Percentiles rank a stretch among this genome's conserved stretches.
Conservation (phyloP, 2,888 invertebrate species). For the Buathra laborator region DNA sequence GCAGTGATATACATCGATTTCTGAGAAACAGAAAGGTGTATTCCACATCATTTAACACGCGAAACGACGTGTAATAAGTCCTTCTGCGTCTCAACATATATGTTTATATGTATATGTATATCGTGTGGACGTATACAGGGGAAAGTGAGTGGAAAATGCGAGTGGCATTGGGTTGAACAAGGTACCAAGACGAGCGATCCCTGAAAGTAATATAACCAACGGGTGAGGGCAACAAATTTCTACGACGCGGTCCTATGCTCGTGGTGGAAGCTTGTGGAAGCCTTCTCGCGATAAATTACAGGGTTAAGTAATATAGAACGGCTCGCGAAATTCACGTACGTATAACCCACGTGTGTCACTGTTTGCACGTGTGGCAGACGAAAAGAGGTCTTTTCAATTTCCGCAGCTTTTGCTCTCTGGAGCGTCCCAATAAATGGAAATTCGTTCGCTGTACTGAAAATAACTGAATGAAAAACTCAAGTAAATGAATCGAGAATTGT, state of each 20-base stretch:
- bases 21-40: background rate
- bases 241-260: background rate
- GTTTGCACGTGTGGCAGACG: no score
- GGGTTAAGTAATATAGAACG: constrained; percentile 32
- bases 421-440: no score
- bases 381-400: no score
- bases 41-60: background rate
- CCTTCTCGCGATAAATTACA: constrained; percentile 34
- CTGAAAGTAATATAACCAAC: constrained; percentile 48
- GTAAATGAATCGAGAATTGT: no score
- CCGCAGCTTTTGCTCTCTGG: no score
- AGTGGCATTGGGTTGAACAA: background rate
- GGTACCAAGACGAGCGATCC: constrained; percentile 22
- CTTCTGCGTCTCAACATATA: background rate
- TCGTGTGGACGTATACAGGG: no score
- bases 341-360: background rate
- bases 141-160: constrained; percentile 18
- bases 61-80: background rate
- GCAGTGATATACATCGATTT: background rate
- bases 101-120: background rate
- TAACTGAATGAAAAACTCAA: no score
- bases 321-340: constrained; percentile 13
- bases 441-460: no score
- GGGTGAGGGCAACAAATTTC: constrained; percentile 52
- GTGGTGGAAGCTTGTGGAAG: constrained; percentile 1